Base-by-base conservation (phyloP, 2,797 vertebrate genomes). In the Trachurus trachurus region DNA sequence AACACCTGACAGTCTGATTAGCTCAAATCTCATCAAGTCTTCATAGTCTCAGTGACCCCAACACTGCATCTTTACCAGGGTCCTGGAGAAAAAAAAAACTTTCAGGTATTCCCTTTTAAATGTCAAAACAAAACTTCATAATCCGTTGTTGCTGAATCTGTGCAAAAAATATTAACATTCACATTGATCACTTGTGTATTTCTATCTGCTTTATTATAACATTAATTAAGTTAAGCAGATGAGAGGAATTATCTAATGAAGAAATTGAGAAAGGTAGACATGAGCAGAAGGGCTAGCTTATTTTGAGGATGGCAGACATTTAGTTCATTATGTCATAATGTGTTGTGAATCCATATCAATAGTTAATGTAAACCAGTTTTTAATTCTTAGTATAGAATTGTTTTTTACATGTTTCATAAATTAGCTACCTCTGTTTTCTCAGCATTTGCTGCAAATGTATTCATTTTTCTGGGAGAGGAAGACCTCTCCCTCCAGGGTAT, bases 381-480 rank as follows among this genome's bases (percentile, higher is more conserved):
- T 74, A 71, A 63, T 74, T 71, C 50, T 72, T 84, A 66, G 68
- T 64, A 66, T 85, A 82, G 81, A 21, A n/a, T 71, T 47, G 68
- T 84, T 84, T 77, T 34, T 34, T 34, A 34, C 31, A 62, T 64
- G 26, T 84, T 76, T 83, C 54, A 63, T 71, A 62, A 88, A 86
- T 86, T 91, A 90, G 91, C 92, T 93, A 92, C 92, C 93, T 94
- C 88, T 66, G 52, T 52, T 80, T 80, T 47, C 70, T 49, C 17
- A 40, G n/a, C 26, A 5, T 81, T 74, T 77, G 44, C 52, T 83
- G 66, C 45, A 62, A 74, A 65, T 74, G 66, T 84, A 26, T 74
- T 63, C 82, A 80, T 4, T 26, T 76, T 73, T 86, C 50, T 78
- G 66, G 70, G 59, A 74, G 1, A 8, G 75, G 49, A 50, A 5